These are phyloP conservation scores for Lamprologus speciosus DNA, from an alignment of 2,113 vertebrate genomes.

Conservation along the genomic window DNA sequence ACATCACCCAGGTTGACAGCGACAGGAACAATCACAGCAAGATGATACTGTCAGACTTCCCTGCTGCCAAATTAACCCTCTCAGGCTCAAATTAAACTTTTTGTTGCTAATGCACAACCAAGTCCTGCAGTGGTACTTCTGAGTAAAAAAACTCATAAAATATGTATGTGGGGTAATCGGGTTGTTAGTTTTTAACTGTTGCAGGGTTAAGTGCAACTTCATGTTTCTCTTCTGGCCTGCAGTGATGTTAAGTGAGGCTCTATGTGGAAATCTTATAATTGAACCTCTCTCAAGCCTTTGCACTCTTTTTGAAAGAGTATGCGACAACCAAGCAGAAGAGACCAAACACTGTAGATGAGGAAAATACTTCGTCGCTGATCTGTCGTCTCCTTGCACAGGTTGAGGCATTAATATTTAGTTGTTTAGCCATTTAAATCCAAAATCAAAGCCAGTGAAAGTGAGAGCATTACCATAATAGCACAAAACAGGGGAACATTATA, in stretches of 20 bases:
- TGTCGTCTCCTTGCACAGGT: neutral
- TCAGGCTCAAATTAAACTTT: neutral
- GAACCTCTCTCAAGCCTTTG: neutral
- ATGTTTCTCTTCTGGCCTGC: neutral
- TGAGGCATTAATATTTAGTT: neutral
- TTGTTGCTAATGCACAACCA: neutral
- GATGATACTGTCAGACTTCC: neutral
- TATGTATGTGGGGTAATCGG: neutral
- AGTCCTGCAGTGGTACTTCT: neutral
- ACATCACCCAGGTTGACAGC: neutral
- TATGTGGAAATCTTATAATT: neutral
- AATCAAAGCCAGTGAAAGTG: neutral
- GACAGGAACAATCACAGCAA: conserved; percentile 13
- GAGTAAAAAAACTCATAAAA: neutral
- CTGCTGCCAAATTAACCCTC: neutral
- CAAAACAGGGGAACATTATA: neutral
- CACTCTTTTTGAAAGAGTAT: neutral
- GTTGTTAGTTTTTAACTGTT: neutral
- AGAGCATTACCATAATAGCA: neutral
- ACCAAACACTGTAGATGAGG: neutral
- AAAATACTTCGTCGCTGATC: neutral
- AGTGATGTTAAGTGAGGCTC: conserved; percentile 16
- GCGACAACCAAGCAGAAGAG: neutral
- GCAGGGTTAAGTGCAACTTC: conserved; percentile 18
- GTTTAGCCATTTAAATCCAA: neutral